Evolutionary conservation across 2,888 invertebrate species (phyloP).

Genomic region (Drepanosiphum platanoidis): DNA sequence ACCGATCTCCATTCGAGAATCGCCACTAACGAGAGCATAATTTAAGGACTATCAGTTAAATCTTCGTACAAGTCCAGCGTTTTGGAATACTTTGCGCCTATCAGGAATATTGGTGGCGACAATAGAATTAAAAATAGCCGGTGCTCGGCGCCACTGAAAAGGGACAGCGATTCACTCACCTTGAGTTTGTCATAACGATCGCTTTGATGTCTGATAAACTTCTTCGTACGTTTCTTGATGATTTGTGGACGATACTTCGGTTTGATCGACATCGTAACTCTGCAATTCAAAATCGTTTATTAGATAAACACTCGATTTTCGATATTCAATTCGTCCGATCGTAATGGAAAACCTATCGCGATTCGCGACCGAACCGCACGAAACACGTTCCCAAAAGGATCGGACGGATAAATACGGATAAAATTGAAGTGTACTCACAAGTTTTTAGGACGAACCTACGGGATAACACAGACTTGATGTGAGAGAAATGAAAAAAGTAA

Average conservation of each 20-base stretch:
- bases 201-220: slow-evolving; percentile 98
- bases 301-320: neutral
- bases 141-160: too few species aligned
- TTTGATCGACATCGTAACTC: slow-evolving; percentile 80
- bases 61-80: too few species aligned
- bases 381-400: neutral
- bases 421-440: slow-evolving; percentile 19
- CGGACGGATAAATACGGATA: slow-evolving; percentile 27
- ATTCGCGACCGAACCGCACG: neutral
- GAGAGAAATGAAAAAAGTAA: neutral
- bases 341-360: neutral
- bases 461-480: neutral
- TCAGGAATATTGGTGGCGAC: neutral
- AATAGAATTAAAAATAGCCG: too few species aligned
- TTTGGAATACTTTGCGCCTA: too few species aligned
- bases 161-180: slow-evolving; percentile 71
- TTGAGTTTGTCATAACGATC: slow-evolving; percentile 96
- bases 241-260: slow-evolving; percentile 90
- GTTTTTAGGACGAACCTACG: neutral
- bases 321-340: neutral
- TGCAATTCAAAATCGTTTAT: neutral
- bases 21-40: too few species aligned
- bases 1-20: too few species aligned
- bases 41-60: too few species aligned
- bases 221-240: slow-evolving; percentile 97